These are phyloP conservation scores for Pseudopleuronectes americanus DNA, from an alignment of 2,797 vertebrate species.

Conservation along the genomic window DNA sequence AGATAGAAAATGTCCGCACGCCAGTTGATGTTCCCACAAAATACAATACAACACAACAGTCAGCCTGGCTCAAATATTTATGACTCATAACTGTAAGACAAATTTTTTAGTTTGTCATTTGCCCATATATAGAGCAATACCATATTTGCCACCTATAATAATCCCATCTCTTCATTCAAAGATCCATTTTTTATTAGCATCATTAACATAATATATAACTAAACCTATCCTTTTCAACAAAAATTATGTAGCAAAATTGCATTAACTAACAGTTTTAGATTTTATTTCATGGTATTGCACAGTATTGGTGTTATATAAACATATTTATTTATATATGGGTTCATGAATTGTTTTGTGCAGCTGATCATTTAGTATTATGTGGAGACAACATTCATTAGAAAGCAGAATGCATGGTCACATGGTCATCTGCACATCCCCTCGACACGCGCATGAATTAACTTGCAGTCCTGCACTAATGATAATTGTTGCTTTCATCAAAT, in stretches of 20 bases:
- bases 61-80: too few species aligned
- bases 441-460: background rate
- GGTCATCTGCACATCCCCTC: background rate
- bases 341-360: conserved; percentile 1
- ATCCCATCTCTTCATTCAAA: background rate
- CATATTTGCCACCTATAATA: too few species aligned
- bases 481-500: conserved; percentile 24
- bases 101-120: too few species aligned
- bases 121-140: too few species aligned
- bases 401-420: conserved; percentile 16
- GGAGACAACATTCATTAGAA: background rate
- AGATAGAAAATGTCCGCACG: too few species aligned
- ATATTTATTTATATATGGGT: background rate
- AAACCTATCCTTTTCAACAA: too few species aligned
- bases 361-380: background rate
- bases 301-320: background rate
- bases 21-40: too few species aligned
- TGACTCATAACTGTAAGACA: too few species aligned
- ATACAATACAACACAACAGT: too few species aligned
- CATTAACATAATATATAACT: too few species aligned
- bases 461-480: conserved; percentile 4
- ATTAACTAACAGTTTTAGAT: background rate
- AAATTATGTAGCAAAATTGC: background rate
- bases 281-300: background rate
- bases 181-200: background rate